Evolutionary conservation across 2,888 invertebrate genomes (phyloP).

Genomic region (Oscheius sp.): DNA sequence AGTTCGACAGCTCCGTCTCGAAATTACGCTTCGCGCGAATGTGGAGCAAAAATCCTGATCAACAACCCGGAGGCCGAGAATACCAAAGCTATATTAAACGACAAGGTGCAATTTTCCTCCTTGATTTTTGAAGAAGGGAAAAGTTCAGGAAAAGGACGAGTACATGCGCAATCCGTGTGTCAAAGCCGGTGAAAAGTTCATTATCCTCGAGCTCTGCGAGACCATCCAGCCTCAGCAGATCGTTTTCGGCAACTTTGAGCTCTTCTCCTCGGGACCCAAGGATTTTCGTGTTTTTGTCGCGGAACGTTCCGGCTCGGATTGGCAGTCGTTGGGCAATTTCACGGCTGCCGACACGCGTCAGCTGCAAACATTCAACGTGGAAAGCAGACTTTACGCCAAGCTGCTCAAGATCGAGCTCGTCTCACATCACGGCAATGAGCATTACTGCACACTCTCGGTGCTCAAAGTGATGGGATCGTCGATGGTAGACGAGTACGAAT

Average conservation of each 20-base stretch:
- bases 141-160: slow-evolving; percentile 80
- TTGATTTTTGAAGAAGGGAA: not conserved
- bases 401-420: slow-evolving; percentile 87
- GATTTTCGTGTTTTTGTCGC: slow-evolving; percentile 86
- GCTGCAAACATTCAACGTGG: slow-evolving; percentile 66
- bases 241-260: slow-evolving; percentile 94
- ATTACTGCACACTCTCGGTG: slow-evolving; percentile 95
- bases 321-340: slow-evolving; percentile 89
- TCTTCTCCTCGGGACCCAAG: slow-evolving; percentile 95
- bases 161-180: slow-evolving; percentile 97
- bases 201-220: slow-evolving; percentile 96
- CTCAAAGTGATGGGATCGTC: slow-evolving; percentile 93
- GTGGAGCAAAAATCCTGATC: slow-evolving; percentile 94
- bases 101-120: slow-evolving; percentile 73
- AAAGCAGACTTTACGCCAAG: slow-evolving; percentile 85
- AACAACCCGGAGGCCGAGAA: slow-evolving; percentile 92
- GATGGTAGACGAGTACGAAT: slow-evolving; percentile 74
- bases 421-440: slow-evolving; percentile 94
- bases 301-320: slow-evolving; percentile 91
- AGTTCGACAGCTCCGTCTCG: slow-evolving; percentile 41
- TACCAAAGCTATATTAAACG: slow-evolving; percentile 83
- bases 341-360: slow-evolving; percentile 31
- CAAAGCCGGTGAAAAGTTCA: slow-evolving; percentile 76
- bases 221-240: slow-evolving; percentile 89
- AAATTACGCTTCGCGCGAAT: slow-evolving; percentile 87